Conservation (phyloP, 1,140 invertebrate species). For the Camponotus pennsylvanicus region DNA sequence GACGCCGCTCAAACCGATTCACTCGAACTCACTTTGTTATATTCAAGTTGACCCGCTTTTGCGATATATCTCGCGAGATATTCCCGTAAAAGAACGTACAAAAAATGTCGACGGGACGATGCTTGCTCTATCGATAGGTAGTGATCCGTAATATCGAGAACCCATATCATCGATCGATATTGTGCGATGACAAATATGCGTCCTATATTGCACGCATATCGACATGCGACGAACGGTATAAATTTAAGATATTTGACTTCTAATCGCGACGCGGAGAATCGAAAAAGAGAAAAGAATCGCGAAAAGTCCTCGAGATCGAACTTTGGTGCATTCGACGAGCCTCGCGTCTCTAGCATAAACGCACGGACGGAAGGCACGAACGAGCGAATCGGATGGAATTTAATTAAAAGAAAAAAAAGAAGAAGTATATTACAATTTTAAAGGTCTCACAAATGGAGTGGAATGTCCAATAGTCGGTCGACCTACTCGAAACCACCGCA, state of each 20-base stretch:
- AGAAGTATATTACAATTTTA: constrained; percentile 73
- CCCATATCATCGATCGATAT: constrained; percentile 48
- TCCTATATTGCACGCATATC: constrained; percentile 27
- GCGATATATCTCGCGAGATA: constrained; percentile 61
- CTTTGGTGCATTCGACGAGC: constrained; percentile 36
- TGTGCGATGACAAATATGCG: constrained; percentile 34
- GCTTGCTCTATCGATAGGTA: constrained; percentile 48
- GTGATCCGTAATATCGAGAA: constrained; percentile 45
- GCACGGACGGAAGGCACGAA: constrained; percentile 48
- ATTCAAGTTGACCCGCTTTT: constrained; percentile 56
- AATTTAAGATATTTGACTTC: constrained; percentile 46
- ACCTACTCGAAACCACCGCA: constrained; percentile 54
- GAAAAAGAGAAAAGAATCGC: constrained; percentile 3
- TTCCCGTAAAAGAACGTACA: constrained; percentile 29
- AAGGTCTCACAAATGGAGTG: constrained; percentile 71
- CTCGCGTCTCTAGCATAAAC: constrained; percentile 28
- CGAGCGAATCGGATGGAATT: constrained; percentile 56
- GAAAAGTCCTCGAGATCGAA: constrained; percentile 29
- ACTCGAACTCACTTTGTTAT: constrained; percentile 40
- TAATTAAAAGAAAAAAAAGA: constrained; percentile 71
- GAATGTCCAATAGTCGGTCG: constrained; percentile 75
- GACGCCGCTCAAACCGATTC: constrained; percentile 44
- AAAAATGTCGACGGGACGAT: constrained; percentile 39
- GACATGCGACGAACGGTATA: constrained; percentile 38
- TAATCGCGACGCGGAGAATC: constrained; percentile 29